These are phyloP conservation scores for Cataglyphis hispanica DNA, from an alignment of 1,140 invertebrate genomes.

Conservation along the genomic window DNA sequence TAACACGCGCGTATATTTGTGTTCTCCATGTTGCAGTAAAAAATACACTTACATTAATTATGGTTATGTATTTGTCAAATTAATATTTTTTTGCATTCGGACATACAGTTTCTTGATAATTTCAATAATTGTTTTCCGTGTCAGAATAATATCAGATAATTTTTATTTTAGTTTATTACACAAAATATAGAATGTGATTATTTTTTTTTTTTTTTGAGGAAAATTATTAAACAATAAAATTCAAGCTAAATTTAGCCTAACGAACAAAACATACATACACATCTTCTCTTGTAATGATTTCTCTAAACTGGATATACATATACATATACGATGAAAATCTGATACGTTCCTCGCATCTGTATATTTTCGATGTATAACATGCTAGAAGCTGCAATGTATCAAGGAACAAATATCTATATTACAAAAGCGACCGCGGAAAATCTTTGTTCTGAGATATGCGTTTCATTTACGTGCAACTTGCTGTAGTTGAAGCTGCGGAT, in stretches of 20 bases:
- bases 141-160: background rate
- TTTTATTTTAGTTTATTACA: background rate
- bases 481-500: slow-evolving; percentile 37
- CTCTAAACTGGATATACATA: background rate
- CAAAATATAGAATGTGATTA: background rate
- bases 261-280: background rate
- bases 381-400: slow-evolving; percentile 3
- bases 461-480: slow-evolving; percentile 59
- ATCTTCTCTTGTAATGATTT: slow-evolving; percentile 11
- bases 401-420: slow-evolving; percentile 52
- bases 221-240: background rate
- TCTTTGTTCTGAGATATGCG: slow-evolving; percentile 53
- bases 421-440: slow-evolving; percentile 53
- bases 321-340: slow-evolving; percentile 17
- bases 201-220: background rate
- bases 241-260: background rate
- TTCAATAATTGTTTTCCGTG: background rate
- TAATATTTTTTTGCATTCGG: background rate
- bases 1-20: background rate
- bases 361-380: slow-evolving; percentile 46
- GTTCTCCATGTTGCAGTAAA: background rate
- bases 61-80: too few relatives aligned
- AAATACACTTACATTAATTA: slow-evolving; percentile 5
- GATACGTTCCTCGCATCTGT: slow-evolving; percentile 38
- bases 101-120: background rate